Base-by-base conservation (phyloP, 2,113 vertebrate genomes). In the Sarotherodon lohbergeri region DNA sequence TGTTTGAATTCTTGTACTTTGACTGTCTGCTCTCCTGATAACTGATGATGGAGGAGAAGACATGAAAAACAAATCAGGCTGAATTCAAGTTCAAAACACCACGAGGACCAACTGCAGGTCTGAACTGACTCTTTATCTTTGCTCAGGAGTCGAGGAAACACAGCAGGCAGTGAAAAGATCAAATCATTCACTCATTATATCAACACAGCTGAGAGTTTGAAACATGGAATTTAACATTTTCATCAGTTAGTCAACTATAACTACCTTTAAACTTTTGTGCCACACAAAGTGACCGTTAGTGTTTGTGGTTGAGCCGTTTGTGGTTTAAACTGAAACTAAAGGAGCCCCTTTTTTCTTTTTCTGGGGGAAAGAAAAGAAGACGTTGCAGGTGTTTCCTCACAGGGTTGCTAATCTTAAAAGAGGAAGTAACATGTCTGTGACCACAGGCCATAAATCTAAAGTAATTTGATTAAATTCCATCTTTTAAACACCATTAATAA, bases 191-290 rank as follows among this genome's bases (percentile, higher is more conserved):
- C 54, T 55, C 54, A 0, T 24, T 55, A 55, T 24, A 24, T 55
- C n/a, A 27, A 7, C 22, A 57, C 55, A 57, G n/a, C n/a, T 55
- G 10, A 59, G 56, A 16, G 56, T 59, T 1, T 59, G 56, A 59
- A 59, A 61, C 19, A 63, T 0, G 2, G 10, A 6, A 63, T 32
- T 59, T 32, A 59, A 59, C 56, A 16, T 59, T 59, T 59, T 59
- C 27, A 59, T 59, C 0, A 59, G 16, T 16, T 29, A 59, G 13
- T 32, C 0, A 0, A 59, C 9, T 63, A 3, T 12, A 63, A 0
- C 32, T 19, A 17, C 32, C 59, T 63, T 63, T 63, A 36, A 63
- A 0, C 2, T 16, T 34, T 61, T 34, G 14, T 61, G 29, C 29
- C 19, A 3, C 29, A 61, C 57, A 32, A 61, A 61, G 29, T 61